phyloP scores from a whole-genome alignment of 2,113 vertebrate genomes.

The Herpailurus yagouaroundi region DNA sequence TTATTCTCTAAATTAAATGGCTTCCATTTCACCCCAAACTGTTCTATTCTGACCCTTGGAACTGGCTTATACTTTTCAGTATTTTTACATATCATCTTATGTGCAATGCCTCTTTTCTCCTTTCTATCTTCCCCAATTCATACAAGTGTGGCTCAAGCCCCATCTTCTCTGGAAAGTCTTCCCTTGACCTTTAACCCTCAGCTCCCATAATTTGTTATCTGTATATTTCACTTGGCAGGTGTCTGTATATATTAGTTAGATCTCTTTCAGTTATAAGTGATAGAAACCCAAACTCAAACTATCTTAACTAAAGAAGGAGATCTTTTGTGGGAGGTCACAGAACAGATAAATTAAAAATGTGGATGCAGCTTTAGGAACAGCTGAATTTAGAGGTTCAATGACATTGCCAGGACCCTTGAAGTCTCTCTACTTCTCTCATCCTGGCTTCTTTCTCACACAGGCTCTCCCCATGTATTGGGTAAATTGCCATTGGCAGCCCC shows the following conservation, averaged over 20 bases:
- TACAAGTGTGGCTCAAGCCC: neutral
- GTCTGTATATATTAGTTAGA: neutral
- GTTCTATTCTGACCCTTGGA: neutral
- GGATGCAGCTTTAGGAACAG: neutral
- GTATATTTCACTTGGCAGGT: neutral
- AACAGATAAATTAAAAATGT: slow-evolving; percentile 46
- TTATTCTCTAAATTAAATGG: neutral
- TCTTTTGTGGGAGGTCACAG: neutral
- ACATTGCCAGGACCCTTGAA: neutral
- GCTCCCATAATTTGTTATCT: neutral
- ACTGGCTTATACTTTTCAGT: neutral
- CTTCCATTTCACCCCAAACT: neutral
- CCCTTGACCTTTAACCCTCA: neutral
- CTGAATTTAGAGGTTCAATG: neutral
- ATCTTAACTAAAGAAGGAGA: neutral
- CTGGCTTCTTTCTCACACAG: neutral
- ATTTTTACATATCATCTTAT: neutral
- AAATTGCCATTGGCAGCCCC: neutral
- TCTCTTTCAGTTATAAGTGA: slow-evolving; percentile 16
- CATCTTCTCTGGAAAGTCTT: slow-evolving; percentile 5
- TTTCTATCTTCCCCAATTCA: slow-evolving; percentile 9
- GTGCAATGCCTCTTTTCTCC: neutral
- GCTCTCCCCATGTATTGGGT: neutral
- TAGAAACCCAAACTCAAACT: slow-evolving; percentile 2
- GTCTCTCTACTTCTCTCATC: neutral